These are phyloP conservation scores for Neoniphon sammara DNA, from an alignment of 2,797 vertebrate genomes.

Conservation along the genomic window DNA sequence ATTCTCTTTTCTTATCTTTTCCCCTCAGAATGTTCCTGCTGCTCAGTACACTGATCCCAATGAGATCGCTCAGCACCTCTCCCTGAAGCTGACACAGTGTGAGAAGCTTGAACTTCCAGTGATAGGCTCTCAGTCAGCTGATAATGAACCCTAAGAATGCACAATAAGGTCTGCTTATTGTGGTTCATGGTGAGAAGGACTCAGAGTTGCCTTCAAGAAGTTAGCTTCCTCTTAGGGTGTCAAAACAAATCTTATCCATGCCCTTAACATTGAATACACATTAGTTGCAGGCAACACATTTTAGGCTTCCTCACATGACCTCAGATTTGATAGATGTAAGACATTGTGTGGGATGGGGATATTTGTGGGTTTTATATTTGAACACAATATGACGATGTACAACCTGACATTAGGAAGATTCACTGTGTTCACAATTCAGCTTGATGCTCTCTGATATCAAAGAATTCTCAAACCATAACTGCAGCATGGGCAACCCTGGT, in stretches of 20 bases:
- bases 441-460: slow-evolving; percentile 2
- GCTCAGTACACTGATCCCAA: slow-evolving; percentile 94
- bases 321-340: background rate
- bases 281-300: background rate
- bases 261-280: background rate
- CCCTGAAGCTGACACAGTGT: slow-evolving; percentile 88
- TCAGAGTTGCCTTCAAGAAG: slow-evolving; percentile 11
- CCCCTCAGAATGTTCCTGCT: slow-evolving; percentile 86
- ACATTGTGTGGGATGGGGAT: too few relatives aligned
- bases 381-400: slow-evolving; percentile 16
- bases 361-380: slow-evolving; percentile 33
- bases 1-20: slow-evolving; percentile 5
- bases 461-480: background rate
- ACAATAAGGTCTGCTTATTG: background rate
- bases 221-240: background rate
- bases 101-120: slow-evolving; percentile 88
- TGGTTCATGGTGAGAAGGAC: slow-evolving; percentile 29
- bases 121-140: slow-evolving; percentile 42
- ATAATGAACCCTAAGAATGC: slow-evolving; percentile 33
- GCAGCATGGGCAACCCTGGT: background rate
- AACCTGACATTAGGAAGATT: background rate
- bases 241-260: background rate
- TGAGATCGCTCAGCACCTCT: slow-evolving; percentile 92
- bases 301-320: background rate
- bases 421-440: background rate